Base-by-base conservation (phyloP, 2,888 invertebrate genomes). In the Campoletis raptor region DNA sequence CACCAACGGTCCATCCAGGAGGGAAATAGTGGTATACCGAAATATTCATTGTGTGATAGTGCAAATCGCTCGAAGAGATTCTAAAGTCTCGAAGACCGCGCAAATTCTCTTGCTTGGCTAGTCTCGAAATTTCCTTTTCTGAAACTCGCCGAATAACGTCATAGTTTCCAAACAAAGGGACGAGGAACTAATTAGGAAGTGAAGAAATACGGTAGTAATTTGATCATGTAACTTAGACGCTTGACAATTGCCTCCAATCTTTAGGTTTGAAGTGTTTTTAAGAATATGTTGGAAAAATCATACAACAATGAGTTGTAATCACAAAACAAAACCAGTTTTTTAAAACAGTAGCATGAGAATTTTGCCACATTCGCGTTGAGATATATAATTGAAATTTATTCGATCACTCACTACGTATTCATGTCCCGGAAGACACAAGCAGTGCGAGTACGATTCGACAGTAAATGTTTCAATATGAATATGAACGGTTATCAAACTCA, bases 401-500 rank as follows among this genome's bases (percentile, higher is more conserved):
- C 30, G 15, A n/a, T 30, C 15, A 30, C 61, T 61, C 12, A 3
- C 30, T 7, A 61, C 24, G 30, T 30, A 15, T 1, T 24, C 61
- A 12, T 61, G 61, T 30, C 15, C 0, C 10, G 30, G 24, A 15
- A 30, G 30, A 30, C 30, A 61, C 15, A 61, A 30, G 24, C 30
- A 15, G 57, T 12, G 7, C 57, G 57, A 57, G 24, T 24, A 61
- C 15, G 15, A 15, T 61, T 30, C n/a, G 5, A 5, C 24, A 57
- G 21, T 57, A 24, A 57, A 24, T 24, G 24, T 57, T 57, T 57
- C 57, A 12, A 24, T 30, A 15, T 61, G 57, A 30, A 61, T 36
- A 12, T n/a, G 21, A 40, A 40, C 73, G 37, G 57, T 66, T 18
- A 81, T 85, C 64, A 72, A 81, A 70, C 66, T 30, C 54, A 15